Conservation (phyloP, 2,888 invertebrate species). For the Eupithecia vulgata region DNA sequence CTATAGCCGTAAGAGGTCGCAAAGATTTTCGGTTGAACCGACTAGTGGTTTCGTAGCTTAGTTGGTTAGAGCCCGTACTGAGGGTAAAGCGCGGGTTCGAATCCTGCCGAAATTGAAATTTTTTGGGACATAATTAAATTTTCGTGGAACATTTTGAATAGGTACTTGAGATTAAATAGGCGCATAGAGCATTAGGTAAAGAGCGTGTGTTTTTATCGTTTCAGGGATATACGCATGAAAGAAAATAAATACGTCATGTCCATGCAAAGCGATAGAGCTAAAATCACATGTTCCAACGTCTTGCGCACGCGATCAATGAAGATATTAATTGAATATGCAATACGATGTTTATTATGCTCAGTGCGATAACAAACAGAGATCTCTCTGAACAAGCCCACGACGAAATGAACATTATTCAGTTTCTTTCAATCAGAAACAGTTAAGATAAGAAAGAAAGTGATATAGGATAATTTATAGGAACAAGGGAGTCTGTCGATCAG, state of each 20-base stretch:
- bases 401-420: constrained; percentile 26
- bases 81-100: too few relatives aligned
- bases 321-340: constrained; percentile 59
- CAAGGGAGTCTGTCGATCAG: background rate
- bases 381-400: constrained; percentile 34
- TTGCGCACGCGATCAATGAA: constrained; percentile 63
- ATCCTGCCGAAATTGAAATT: too few relatives aligned
- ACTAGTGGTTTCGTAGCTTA: too few relatives aligned
- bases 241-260: background rate
- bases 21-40: too few relatives aligned
- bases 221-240: background rate
- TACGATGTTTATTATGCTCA: constrained; percentile 34
- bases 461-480: constrained; percentile 28
- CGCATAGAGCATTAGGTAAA: background rate
- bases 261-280: background rate
- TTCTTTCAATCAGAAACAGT: constrained; percentile 35
- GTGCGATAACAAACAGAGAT: constrained; percentile 55
- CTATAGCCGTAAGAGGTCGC: too few relatives aligned
- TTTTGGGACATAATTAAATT: too few relatives aligned
- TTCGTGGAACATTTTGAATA: too few relatives aligned
- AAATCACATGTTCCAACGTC: constrained; percentile 25
- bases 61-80: too few relatives aligned
- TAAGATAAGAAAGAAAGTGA: constrained; percentile 55
- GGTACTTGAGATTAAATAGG: background rate
- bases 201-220: background rate